Evolutionary conservation across 2,113 vertebrate genomes (phyloP), one percentile per base, ranked within the genome.

Genomic region (Beaufortia kweichowensis): DNA sequence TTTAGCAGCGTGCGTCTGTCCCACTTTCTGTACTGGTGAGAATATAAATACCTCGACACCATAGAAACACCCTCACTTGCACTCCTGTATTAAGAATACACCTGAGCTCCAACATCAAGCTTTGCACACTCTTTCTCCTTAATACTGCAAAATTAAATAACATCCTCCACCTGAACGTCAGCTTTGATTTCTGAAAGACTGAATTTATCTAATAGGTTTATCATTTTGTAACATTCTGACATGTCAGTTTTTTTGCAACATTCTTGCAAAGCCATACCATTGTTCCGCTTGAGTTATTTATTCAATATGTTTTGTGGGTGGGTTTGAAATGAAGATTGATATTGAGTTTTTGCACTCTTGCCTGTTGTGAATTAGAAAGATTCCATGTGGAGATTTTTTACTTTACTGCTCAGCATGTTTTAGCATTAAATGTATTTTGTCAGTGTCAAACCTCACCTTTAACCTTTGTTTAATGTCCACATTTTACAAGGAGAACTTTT

Each of bases 271-370:
- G 43, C 64, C 55, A 23, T 24, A 33, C 11, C 10, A 23, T 19
- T 6, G 69, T 72, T 72, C 83, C 70, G 78, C 8, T 3, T 84
- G 79, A 76, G 78, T 82, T 77, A 57, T 77, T 79, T 66, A 41
- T 77, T 79, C 63, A 57, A 55, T 84, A 35, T 64, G 55, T 82
- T 79, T 75, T 78, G 81, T 72, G 6, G 41, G 59, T 87, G 82
- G 86, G 84, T 84, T 75, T 77, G 15, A 80, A 78, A 76, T 61
- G 12, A 31, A 68, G 75, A 59, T 43, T 31, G 29, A 56, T 68
- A 8, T 24, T 31, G 9, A 19, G 6, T 6, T 35, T 29, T 17
- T 68, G 4, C 15, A 39, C 10, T 33, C 48, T 12, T 33, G 35
- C 70, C 53, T 57, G 57, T 23, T 33, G 6, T 57, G 53, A 7